These are phyloP conservation scores for Drosophila prosaltans DNA, from an alignment of 1,140 invertebrate species.

Conservation along the genomic window DNA sequence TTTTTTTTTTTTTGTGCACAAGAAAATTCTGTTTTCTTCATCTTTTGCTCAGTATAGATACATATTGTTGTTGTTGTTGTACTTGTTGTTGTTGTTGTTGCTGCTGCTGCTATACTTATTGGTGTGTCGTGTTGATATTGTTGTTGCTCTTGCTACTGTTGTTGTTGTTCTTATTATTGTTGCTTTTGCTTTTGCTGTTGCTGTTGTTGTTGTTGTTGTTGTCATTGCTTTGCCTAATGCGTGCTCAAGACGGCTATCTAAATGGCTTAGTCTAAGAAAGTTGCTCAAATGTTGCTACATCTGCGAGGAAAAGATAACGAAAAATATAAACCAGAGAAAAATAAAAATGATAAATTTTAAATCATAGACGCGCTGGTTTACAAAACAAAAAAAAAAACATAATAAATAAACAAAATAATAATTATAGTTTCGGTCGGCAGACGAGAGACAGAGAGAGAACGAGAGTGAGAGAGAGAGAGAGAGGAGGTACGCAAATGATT, in stretches of 20 bases:
- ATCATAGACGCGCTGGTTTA: conserved; percentile 39
- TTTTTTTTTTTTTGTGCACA: conserved; percentile 17
- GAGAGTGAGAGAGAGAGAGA: conserved; percentile 15
- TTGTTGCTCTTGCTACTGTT: conserved; percentile 29
- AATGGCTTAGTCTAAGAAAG: conserved; percentile 67
- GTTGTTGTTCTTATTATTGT: conserved; percentile 24
- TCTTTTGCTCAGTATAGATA: background rate
- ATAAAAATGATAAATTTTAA: conserved; percentile 51
- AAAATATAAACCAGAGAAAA: conserved; percentile 36
- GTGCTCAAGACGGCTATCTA: conserved; percentile 61
- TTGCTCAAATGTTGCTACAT: conserved; percentile 75
- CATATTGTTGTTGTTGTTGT: conserved; percentile 5
- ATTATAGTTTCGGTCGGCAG: background rate
- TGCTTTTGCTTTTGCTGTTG: conserved; percentile 26
- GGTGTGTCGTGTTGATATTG: conserved; percentile 14
- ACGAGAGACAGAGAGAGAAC: conserved; percentile 14
- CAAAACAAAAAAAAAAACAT: conserved; percentile 18
- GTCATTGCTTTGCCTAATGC: conserved; percentile 70
- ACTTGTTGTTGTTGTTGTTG: conserved; percentile 14
- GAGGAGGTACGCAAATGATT: background rate
- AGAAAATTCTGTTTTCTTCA: background rate
- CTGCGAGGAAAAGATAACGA: conserved; percentile 64
- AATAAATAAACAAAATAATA: background rate
- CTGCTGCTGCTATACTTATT: background rate
- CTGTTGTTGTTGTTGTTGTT: conserved; percentile 50